Base-by-base conservation (phyloP, 2,113 vertebrate genomes). In the Aix galericulata region DNA sequence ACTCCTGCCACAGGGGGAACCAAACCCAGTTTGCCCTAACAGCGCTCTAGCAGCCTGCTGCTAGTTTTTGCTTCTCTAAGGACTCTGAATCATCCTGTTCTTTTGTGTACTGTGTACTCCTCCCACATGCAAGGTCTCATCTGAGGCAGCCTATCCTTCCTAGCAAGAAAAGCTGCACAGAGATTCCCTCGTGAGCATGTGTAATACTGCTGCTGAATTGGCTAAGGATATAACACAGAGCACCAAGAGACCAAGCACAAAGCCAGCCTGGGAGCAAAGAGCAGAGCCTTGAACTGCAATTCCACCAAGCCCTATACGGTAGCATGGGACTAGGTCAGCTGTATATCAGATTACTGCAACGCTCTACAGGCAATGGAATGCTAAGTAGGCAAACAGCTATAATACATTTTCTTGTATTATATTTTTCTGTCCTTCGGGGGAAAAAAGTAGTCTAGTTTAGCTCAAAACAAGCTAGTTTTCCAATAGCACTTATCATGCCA, bases 61-160 rank as follows among this genome's bases (percentile, higher is more conserved):
- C 66, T 82, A 76, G 60, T 81, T 86, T 17, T 62, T 82, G 10
- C 77, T 92, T 83, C 83, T 92, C 93, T 72, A 75, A 90, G 86
- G 90, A 82, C 71, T 52, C 82, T 96, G 94, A 96, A 87, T 93
- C 94, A 96, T 67, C 32, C 55, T 73, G 17, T 79, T 42, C 69
- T 93, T 88, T 55, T 68, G 73, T 82, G 91, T 32, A 92, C 77
- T 94, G 73, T 82, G 91, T 32, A 92, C 77, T 94, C 88, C 96
- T 97, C 95, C 91, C 93, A 93, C 86, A 52, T n/a, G 77, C 88
- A 91, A 86, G 62, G 40, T 94, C 93, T 82, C 92, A 25, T 26
- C 76, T 50, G 90, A 92, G 86, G 88, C 74, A 93, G 83, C n/a
- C 69, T 40, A 55, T 66, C 86, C 67, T 72, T 73, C 56, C 77